Percentiles rank a stretch among this genome's conserved stretches.
These are phyloP conservation scores for Eleutherodactylus coqui DNA, from an alignment of 2,797 vertebrate genomes.

Conservation along the genomic window DNA sequence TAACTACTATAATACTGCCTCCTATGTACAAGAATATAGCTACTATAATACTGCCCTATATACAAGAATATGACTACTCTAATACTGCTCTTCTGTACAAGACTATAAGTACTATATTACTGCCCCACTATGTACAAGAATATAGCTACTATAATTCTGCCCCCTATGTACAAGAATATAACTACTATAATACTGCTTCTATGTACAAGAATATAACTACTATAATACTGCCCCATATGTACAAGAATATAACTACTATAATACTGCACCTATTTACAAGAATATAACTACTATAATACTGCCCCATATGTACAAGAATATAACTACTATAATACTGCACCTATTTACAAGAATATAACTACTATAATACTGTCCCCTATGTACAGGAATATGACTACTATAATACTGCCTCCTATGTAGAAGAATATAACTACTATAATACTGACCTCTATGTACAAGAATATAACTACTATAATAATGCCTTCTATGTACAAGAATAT, in stretches of 20 bases:
- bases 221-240: too few relatives aligned
- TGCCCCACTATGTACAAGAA: too few relatives aligned
- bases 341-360: neutral
- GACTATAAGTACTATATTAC: too few relatives aligned
- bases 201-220: too few relatives aligned
- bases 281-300: neutral
- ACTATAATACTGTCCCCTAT: neutral
- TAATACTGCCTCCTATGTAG: neutral
- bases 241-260: too few relatives aligned
- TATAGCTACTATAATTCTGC: neutral
- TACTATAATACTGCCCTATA: too few relatives aligned
- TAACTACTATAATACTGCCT: neutral
- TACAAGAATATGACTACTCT: neutral
- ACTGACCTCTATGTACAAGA: neutral
- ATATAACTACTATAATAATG: slow-evolving; percentile 5
- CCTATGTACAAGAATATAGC: neutral
- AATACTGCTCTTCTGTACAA: too few relatives aligned
- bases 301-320: neutral
- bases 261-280: too few relatives aligned
- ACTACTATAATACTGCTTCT: neutral
- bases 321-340: neutral
- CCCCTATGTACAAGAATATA: neutral
- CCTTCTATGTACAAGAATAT: neutral
- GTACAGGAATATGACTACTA: neutral
- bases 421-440: slow-evolving; percentile 12